Base-by-base conservation (phyloP, 64 coral and sea anemone species). In the Stichodactyla helianthus region DNA sequence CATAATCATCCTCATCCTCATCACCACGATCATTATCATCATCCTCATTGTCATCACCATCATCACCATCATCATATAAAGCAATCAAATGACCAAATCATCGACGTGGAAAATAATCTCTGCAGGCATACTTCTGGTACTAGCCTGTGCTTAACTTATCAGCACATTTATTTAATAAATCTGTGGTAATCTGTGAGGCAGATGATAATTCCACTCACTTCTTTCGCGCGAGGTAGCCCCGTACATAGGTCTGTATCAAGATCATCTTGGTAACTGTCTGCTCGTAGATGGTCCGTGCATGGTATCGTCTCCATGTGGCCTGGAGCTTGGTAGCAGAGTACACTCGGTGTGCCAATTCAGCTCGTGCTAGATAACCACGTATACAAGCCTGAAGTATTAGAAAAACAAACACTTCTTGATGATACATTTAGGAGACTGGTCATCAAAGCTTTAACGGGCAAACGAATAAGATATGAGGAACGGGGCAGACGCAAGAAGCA, bases 281-380 rank as follows among this genome's bases (percentile, higher is more conserved):
- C 5, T 87, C 79, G 74, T 95, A 94, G 14, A 81, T 53, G 57
- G 85, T 65, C 27, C 87, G 88, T 78, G 90, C 91, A 6, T 91
- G 54, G 81, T 65, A 92, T 88, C 89, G 87, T 35, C 97, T 79
- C 97, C 97, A 99, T 4, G 55, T 28, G 15, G 93, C 89, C 59
- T 99, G 97, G 35, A 99, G 89, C 55, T 90, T 92, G 79, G 88
- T 84, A 55, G 88, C 88, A 1, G 97, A 93, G 55, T 88, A 84
- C 26, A 54, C 11, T 51, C 89, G 74, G 44, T 89, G 71, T 10
- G 85, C 84, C 15, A 88, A 87, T 8, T 90, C 79, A 51, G 79
- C 67, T 16, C 94, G 91, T 71, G 57, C 91, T 1, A 93, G 51
- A 27, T 93, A 89, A 82, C 94, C 91, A 27, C 94, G 91, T 53